These are phyloP conservation scores for Osmerus eperlanus DNA, from an alignment of 2,113 vertebrate genomes.

Conservation along the genomic window DNA sequence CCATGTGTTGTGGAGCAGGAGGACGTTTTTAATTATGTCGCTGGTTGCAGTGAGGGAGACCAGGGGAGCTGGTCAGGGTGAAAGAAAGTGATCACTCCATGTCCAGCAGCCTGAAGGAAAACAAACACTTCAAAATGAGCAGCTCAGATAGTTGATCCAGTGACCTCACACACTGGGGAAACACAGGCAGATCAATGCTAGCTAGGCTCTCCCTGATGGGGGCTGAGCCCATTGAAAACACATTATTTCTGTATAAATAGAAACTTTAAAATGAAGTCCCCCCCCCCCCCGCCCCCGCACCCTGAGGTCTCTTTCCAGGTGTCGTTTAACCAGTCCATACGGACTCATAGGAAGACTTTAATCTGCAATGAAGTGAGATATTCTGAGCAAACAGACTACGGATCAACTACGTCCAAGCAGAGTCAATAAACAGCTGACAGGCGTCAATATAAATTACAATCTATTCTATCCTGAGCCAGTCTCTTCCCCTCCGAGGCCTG, in stretches of 20 bases:
- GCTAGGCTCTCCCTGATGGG: constrained; percentile 47
- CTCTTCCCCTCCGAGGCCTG: too few species aligned
- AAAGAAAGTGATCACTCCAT: constrained; percentile 47
- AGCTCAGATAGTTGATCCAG: constrained; percentile 68
- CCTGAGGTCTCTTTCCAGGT: too few species aligned
- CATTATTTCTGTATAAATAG: constrained; percentile 11
- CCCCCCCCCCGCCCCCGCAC: too few species aligned
- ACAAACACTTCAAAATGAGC: constrained; percentile 73
- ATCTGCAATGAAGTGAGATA: too few species aligned
- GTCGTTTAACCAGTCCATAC: too few species aligned
- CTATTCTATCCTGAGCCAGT: too few species aligned
- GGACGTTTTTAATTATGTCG: constrained; percentile 49
- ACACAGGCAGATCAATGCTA: constrained; percentile 48
- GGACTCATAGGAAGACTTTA: too few species aligned
- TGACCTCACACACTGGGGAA: constrained; percentile 44
- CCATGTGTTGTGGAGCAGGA: background rate
- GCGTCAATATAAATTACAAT: too few species aligned
- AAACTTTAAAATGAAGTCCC: too few species aligned
- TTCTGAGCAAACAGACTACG: too few species aligned
- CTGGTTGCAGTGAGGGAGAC: constrained; percentile 15
- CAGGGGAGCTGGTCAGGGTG: constrained; percentile 9
- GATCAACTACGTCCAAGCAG: too few species aligned
- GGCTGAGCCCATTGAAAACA: constrained; percentile 27
- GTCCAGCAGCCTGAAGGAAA: constrained; percentile 64
- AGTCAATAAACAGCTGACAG: too few species aligned